Conservation (phyloP, 2,888 invertebrate genomes). For the Coelinius sp. region DNA sequence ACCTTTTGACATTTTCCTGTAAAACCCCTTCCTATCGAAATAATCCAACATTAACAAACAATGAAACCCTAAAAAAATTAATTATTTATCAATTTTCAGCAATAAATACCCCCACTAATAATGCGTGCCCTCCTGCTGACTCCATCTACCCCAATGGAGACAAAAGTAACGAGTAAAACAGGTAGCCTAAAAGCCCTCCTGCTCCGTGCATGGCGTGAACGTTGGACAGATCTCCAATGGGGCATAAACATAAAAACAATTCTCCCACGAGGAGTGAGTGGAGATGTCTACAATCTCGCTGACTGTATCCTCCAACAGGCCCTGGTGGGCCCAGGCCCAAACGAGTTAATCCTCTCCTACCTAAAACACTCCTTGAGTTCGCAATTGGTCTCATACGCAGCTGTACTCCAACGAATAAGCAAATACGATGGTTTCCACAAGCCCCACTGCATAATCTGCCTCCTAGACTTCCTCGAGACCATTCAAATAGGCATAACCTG, state of each 20-base stretch:
- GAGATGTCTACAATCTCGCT: slow-evolving; percentile 93
- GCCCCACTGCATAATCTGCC: slow-evolving; percentile 88
- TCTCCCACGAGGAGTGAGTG: slow-evolving; percentile 89
- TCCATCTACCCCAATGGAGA: slow-evolving; percentile 76
- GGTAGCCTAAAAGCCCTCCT: slow-evolving; percentile 85
- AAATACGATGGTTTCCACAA: slow-evolving; percentile 91
- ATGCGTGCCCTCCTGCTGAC: slow-evolving; percentile 50
- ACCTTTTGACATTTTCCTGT: no score
- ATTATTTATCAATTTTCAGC: background rate
- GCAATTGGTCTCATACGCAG: slow-evolving; percentile 90
- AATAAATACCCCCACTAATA: slow-evolving; percentile 21
- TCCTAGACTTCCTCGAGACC: slow-evolving; percentile 88
- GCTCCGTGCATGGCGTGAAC: slow-evolving; percentile 92
- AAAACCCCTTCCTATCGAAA: no score
- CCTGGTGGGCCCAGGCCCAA: slow-evolving; percentile 92
- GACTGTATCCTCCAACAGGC: slow-evolving; percentile 96
- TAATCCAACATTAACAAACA: no score
- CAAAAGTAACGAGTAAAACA: slow-evolving; percentile 87
- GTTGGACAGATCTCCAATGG: slow-evolving; percentile 97
- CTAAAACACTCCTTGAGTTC: slow-evolving; percentile 92
- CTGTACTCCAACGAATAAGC: slow-evolving; percentile 88
- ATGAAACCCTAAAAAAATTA: no score
- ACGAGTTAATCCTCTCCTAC: slow-evolving; percentile 91
- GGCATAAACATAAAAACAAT: slow-evolving; percentile 95
- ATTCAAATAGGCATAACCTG: slow-evolving; percentile 77